Evolutionary conservation across 2,797 vertebrate species (phyloP).

Genomic region (Trachops cirrhosus): DNA sequence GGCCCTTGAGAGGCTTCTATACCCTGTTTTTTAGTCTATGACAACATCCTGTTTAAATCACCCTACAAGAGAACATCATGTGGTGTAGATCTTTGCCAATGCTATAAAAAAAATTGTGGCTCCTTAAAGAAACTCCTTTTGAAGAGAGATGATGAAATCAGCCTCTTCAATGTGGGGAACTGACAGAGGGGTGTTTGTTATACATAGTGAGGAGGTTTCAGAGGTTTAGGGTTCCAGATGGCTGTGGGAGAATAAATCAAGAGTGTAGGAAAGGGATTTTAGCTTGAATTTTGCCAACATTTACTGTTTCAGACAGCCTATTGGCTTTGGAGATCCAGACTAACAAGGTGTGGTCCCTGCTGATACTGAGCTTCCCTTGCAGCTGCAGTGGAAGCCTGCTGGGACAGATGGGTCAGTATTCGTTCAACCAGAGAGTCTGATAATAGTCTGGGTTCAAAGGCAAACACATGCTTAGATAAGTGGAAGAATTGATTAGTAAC

Average conservation of each 20-base stretch:
- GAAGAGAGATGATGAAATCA: not conserved
- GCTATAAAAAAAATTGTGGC: not conserved
- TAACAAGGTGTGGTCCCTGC: not conserved
- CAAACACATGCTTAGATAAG: not conserved
- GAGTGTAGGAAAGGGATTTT: not conserved
- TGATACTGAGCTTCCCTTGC: not conserved
- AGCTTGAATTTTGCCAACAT: not conserved
- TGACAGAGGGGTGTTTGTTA: not conserved
- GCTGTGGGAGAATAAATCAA: not conserved
- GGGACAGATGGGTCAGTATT: not conserved
- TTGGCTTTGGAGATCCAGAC: not conserved
- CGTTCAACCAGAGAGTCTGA: not conserved
- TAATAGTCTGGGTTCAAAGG: not conserved
- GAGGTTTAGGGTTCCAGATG: not conserved
- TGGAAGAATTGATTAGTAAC: conserved; percentile 13
- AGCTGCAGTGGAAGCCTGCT: no score
- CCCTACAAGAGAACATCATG: not conserved
- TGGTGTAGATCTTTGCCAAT: not conserved
- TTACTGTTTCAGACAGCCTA: not conserved
- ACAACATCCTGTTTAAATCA: not conserved
- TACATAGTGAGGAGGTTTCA: not conserved
- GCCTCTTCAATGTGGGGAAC: not conserved
- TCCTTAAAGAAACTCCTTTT: not conserved
- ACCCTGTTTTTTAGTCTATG: not conserved
- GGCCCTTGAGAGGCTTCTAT: not conserved